Conservation (phyloP, 2,113 vertebrate genomes). For the Saccopteryx bilineata region DNA sequence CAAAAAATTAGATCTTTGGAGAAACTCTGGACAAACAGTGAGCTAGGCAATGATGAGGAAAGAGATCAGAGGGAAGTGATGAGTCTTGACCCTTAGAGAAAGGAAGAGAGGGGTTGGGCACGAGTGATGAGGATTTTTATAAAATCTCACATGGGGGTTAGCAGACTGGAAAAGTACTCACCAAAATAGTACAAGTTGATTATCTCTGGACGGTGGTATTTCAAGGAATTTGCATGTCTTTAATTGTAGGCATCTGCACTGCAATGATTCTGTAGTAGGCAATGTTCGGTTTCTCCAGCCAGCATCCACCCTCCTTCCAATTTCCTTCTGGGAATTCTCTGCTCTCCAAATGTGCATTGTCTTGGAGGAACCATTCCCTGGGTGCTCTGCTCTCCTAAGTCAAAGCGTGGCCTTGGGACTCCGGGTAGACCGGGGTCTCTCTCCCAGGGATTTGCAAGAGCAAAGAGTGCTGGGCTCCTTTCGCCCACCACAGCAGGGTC, state of each 20-base stretch:
- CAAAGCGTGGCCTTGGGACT: not conserved
- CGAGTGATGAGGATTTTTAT: not conserved
- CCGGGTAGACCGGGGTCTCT: not conserved
- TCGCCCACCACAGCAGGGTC: not conserved
- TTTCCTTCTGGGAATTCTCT: not conserved
- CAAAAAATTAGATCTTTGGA: not conserved
- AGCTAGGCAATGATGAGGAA: not conserved
- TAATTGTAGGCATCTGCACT: not conserved
- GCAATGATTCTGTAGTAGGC: not conserved
- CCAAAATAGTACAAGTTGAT: not conserved
- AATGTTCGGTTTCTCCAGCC: not conserved
- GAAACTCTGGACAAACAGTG: conserved; percentile 11
- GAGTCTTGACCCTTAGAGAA: not conserved
- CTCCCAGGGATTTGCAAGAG: not conserved
- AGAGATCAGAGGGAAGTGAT: not conserved
- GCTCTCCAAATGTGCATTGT: not conserved
- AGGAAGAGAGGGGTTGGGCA: not conserved
- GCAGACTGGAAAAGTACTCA: not conserved
- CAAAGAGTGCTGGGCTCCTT: not conserved
- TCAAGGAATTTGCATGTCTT: not conserved
- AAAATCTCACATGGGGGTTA: not conserved
- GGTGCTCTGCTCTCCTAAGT: not conserved
- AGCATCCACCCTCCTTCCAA: not conserved
- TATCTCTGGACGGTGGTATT: not conserved
- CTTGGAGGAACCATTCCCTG: not conserved